phyloP scores from a whole-genome alignment of 2,888 invertebrate genomes.

The Ptychoptera contaminata region DNA sequence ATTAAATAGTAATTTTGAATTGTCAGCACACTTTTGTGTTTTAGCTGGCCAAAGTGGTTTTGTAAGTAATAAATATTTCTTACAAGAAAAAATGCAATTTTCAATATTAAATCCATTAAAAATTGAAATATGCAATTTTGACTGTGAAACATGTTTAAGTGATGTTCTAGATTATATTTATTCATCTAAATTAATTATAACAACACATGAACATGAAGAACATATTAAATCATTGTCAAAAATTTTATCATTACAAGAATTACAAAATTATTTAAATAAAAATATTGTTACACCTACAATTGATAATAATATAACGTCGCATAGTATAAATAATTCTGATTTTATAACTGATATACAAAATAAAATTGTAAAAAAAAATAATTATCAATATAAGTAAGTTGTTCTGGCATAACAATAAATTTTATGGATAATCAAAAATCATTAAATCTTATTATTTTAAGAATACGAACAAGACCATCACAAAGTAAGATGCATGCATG shows the following conservation, averaged over 20 bases:
- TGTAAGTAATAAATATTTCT: conserved; percentile 20
- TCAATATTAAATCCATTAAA: conserved; percentile 28
- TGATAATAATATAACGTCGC: no score
- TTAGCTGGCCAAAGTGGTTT: conserved; percentile 27
- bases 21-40: conserved; percentile 24
- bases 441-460: conserved; percentile 1
- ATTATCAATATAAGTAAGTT: conserved; percentile 1
- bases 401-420: not conserved
- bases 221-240: conserved; percentile 25
- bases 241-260: conserved; percentile 22
- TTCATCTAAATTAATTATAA: conserved; percentile 21
- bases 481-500: conserved; percentile 29
- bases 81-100: conserved; percentile 16
- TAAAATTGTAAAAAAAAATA: conserved; percentile 1
- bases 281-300: not conserved
- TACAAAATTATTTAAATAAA: conserved; percentile 18
- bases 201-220: conserved; percentile 22
- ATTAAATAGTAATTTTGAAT: conserved; percentile 14
- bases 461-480: not conserved
- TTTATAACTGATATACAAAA: no score
- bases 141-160: conserved; percentile 21
- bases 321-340: no score
- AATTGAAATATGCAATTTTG: conserved; percentile 23
- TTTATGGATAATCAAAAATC: no score
- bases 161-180: conserved; percentile 27